Conservation (phyloP, 2,113 vertebrate species). For the Rhinolophus ferrumequinum region DNA sequence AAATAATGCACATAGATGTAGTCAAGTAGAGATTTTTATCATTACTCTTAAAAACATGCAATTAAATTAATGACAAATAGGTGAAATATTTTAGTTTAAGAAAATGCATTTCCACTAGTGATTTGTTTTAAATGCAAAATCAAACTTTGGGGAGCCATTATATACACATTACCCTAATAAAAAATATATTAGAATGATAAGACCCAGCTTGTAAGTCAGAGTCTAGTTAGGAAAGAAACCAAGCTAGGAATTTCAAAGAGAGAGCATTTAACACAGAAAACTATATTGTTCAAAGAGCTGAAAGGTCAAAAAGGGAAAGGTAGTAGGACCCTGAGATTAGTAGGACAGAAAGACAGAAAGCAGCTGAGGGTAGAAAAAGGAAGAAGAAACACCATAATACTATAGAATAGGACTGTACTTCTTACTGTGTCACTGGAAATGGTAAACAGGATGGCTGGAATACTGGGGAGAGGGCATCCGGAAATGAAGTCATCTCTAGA, state of each 20-base stretch:
- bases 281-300: not conserved
- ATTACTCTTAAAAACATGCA: not conserved
- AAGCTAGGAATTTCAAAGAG: not conserved
- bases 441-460: not conserved
- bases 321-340: not conserved
- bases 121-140: conserved; percentile 4
- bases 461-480: not conserved
- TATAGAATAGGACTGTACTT: not conserved
- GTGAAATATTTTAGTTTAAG: not conserved
- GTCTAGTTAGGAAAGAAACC: not conserved
- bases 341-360: not conserved
- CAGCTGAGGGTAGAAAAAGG: not conserved
- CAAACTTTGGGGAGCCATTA: not conserved
- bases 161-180: not conserved
- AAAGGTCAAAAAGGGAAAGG: not conserved
- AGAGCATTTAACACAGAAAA: not conserved
- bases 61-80: not conserved
- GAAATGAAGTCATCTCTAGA: not conserved
- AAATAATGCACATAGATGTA: not conserved
- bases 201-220: not conserved
- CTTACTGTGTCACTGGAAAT: not conserved
- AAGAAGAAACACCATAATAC: not conserved
- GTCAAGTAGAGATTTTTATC: not conserved
- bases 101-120: not conserved
- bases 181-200: conserved; percentile 20